phyloP scores from a whole-genome alignment of 2,888 invertebrate species.

The Urechis unicinctus region DNA sequence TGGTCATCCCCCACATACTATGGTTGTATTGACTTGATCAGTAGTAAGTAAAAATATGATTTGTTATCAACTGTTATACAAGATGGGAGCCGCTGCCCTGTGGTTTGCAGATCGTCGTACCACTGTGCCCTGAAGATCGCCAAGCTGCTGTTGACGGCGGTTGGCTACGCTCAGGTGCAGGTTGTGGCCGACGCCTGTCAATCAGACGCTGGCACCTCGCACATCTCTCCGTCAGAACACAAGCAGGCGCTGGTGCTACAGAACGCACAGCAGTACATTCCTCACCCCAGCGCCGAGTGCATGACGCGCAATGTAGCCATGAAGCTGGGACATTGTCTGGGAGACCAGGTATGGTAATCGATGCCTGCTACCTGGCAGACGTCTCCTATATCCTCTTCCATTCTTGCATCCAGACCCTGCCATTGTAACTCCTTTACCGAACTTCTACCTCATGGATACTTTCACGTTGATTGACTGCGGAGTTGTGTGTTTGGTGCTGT shows the following conservation, averaged over 20 bases:
- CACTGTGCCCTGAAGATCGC: constrained; percentile 80
- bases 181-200: constrained; percentile 56
- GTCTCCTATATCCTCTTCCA: too few species aligned
- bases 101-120: constrained; percentile 68
- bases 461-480: too few species aligned
- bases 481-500: too few species aligned
- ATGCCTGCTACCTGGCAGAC: too few species aligned
- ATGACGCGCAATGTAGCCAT: constrained; percentile 77
- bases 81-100: too few species aligned
- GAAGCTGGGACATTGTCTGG: constrained; percentile 74
- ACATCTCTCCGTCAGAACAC: constrained; percentile 43
- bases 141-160: constrained; percentile 79
- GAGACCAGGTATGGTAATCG: constrained; percentile 70
- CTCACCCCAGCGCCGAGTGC: constrained; percentile 75
- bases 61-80: too few species aligned
- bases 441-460: too few species aligned
- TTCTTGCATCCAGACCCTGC: too few species aligned
- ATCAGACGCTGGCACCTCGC: constrained; percentile 55
- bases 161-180: constrained; percentile 62
- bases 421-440: too few species aligned
- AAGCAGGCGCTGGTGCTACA: constrained; percentile 60
- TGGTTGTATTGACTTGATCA: too few species aligned
- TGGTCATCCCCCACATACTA: too few species aligned
- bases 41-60: too few species aligned
- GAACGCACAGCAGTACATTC: constrained; percentile 76